Evolutionary conservation across 2,888 invertebrate genomes (phyloP), one percentile per base, ranked within the genome.

Genomic region (Sarcophaga caerulescens): DNA sequence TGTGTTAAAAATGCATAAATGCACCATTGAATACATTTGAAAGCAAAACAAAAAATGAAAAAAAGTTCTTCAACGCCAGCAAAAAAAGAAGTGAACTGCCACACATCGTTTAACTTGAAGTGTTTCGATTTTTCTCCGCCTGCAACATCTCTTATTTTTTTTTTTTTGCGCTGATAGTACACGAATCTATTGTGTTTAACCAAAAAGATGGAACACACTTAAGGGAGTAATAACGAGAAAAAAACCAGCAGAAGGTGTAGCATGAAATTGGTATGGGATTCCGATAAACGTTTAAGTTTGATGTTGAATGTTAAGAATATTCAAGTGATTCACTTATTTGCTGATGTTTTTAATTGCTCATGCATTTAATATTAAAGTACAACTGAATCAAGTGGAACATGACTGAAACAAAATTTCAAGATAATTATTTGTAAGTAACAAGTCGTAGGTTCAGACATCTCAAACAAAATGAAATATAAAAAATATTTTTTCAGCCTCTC

Each of bases 31-130:
- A 69, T 65, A 52, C 77, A 14, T 65, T 83, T 59, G 45, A 57
- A n/a, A 66, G 35, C 35, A 45, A 45, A 65, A 70, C 62, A 21
- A 63, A 25, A 65, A 69, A 52, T 14, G 2, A 25, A 23, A 23
- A 80, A 14, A 8, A 21, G 47, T 4, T 25, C 25, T 25, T 25
- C 5, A 25, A 25, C 25, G 25, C 25, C 23, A 62, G 68, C 19
- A 68, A 81, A 60, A 59, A 44, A 19, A 21, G 80, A 77, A 14
- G 10, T 63, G 62, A 68, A 57, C 35, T 68, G 68, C 68, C 69
- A 83, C 74, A 83, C 69, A 80, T 70, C 74, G 74, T 83, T 85
- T 77, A 80, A 77, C 65, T 81, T 83, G 23, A 78, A 85, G 68
- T 85, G 60, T 73, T 78, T 25, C 78, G 23, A 78, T 70, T 68